Evolutionary conservation across 2,113 vertebrate genomes (phyloP).

Genomic region (Hippoglossus stenolepis): DNA sequence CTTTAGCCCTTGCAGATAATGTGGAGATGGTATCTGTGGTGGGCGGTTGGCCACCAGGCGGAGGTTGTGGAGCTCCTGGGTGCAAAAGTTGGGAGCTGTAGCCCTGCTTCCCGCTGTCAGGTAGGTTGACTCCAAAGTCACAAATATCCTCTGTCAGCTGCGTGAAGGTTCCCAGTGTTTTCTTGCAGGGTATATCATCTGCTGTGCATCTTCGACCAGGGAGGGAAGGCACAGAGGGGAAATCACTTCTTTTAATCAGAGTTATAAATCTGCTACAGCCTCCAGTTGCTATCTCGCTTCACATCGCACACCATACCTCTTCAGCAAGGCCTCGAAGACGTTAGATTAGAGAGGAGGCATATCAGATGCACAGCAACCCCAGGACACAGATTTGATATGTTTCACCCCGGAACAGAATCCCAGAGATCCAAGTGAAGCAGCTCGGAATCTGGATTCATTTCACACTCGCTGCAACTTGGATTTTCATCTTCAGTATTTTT

Average conservation of each 20-base stretch:
- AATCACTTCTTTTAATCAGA: constrained; percentile 63
- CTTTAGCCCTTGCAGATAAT: constrained; percentile 45
- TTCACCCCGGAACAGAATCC: constrained; percentile 4
- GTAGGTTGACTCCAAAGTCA: constrained; percentile 43
- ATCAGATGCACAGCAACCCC: constrained; percentile 25
- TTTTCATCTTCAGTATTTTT: background rate
- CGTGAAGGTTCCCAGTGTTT: constrained; percentile 5
- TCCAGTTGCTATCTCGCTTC: constrained; percentile 30
- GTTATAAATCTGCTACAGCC: constrained; percentile 57
- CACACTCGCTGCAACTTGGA: background rate
- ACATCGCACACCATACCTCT: constrained; percentile 42
- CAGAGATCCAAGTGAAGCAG: background rate
- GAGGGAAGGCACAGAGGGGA: constrained; percentile 29
- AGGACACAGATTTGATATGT: background rate
- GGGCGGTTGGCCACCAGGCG: background rate
- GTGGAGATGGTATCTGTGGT: constrained; percentile 36
- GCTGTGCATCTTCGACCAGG: constrained; percentile 29
- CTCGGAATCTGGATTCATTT: background rate
- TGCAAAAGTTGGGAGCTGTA: background rate
- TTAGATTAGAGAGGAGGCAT: constrained; percentile 34
- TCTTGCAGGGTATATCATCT: constrained; percentile 14
- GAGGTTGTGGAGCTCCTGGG: background rate
- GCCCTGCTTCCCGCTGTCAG: background rate
- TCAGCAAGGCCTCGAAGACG: constrained; percentile 15
- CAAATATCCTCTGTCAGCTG: constrained; percentile 21